Evolutionary conservation across 2,113 vertebrate species (phyloP).

Genomic region (Numida meleagris): DNA sequence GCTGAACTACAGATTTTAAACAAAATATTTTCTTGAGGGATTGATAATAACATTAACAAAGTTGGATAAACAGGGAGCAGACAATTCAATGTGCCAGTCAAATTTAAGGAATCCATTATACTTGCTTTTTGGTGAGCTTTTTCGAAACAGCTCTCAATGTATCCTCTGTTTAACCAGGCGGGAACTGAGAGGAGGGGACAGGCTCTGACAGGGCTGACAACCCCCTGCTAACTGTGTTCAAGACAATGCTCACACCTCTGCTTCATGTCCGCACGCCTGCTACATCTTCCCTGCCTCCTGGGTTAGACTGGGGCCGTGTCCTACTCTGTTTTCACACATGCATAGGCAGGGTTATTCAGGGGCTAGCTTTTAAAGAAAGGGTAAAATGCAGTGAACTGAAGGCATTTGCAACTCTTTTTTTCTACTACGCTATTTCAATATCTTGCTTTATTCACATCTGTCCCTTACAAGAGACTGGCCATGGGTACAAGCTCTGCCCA

Average conservation of each 20-base stretch:
- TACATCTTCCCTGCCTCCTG: background rate
- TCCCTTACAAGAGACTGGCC: background rate
- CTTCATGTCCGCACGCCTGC: background rate
- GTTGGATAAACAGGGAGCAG: background rate
- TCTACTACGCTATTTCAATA: background rate
- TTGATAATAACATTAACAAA: background rate
- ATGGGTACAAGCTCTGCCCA: background rate
- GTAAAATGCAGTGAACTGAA: background rate
- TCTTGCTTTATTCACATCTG: background rate
- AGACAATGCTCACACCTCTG: fast-evolving
- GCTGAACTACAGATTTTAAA: background rate
- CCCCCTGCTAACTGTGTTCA: background rate
- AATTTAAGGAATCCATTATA: background rate
- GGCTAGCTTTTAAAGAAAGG: background rate
- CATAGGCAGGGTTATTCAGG: background rate
- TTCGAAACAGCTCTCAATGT: background rate
- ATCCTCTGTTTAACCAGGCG: background rate
- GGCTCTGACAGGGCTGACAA: background rate
- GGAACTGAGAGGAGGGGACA: background rate
- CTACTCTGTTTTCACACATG: background rate
- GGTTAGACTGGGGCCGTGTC: background rate
- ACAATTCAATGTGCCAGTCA: background rate
- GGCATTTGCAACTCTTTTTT: background rate
- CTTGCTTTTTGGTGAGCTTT: background rate
- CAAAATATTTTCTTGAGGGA: background rate